Evolutionary conservation across 2,113 vertebrate genomes (phyloP).

Genomic region (Prunella fulvescens): DNA sequence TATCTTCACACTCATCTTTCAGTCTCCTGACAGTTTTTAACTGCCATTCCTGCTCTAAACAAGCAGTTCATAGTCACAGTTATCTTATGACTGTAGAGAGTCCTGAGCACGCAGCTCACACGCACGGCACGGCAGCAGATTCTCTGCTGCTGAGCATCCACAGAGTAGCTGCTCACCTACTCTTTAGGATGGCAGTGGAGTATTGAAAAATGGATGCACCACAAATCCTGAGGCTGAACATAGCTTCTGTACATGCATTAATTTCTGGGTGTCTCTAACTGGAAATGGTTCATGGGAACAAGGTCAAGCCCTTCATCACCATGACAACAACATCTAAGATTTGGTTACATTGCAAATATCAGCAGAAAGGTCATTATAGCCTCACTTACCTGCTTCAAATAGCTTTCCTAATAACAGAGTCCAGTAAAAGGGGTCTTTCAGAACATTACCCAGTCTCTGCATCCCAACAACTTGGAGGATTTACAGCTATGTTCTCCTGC

Average conservation of each 20-base stretch:
- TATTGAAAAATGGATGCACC: neutral
- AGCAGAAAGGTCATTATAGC: neutral
- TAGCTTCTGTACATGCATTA: neutral
- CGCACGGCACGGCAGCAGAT: neutral
- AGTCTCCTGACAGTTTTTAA: neutral
- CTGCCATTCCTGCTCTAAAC: neutral
- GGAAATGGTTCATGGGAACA: neutral
- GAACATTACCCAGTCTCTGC: neutral
- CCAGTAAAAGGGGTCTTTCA: neutral
- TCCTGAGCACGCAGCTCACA: neutral
- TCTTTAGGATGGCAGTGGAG: neutral
- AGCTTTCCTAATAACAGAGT: neutral
- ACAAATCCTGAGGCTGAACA: neutral
- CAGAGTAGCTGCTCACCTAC: neutral
- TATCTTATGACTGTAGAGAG: neutral
- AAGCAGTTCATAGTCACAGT: neutral
- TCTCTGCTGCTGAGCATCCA: neutral
- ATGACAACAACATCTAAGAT: neutral
- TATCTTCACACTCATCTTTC: neutral
- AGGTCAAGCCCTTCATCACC: neutral
- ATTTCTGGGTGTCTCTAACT: neutral
- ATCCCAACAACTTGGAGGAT: neutral
- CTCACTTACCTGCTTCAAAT: neutral
- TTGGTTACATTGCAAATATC: neutral
- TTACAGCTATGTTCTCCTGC: neutral